Evolutionary conservation across 2,797 vertebrate genomes (phyloP), one percentile per base, ranked within the genome.

Genomic region (Potorous gilbertii): DNA sequence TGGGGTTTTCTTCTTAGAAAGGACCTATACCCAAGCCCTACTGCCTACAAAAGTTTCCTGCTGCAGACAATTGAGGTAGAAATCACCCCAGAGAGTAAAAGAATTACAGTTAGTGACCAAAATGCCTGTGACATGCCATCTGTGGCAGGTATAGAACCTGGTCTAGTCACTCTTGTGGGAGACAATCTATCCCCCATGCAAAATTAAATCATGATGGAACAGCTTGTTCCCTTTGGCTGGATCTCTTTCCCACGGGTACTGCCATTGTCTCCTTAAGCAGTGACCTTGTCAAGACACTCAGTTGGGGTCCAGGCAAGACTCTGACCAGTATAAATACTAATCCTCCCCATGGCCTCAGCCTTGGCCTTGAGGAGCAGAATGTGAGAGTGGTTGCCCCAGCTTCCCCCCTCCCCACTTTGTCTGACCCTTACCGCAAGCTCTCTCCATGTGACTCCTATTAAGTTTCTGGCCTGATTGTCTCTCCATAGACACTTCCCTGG

Each of bases 401-500:
- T 81, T 46, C 21, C 62, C 40, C 13, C 40, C 74, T 34, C 40
- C 13, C 40, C 74, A 81, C 21, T 3, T 81, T 81, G 40, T 21
- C 40, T 46, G 74, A 46, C 16, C 4, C 40, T 62, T 34, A 40
- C 18, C 9, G 1, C 1, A 40, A 8, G 1, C 34, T 24, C n/a
- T 81, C 62, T 81, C 90, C 55, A 5, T 6, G n/a, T 40, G 54
- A 54, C 55, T 24, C 21, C 34, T 97, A 95, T 95, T 98, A 96
- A 98, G n/a, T 40, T 55, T 24, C 55, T n/a, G 18, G 27, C 12
- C 54, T n/a, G 74, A 55, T 92, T 2, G 18, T 96, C 50, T 56
- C 94, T 55, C 93, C 95, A 89, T 62, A 99, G 99, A 99, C 99
- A 0, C 99, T 99, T 95, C 99, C 99, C 3, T 99, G 99, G 99